Base-by-base conservation (phyloP, 2,888 invertebrate species). In the Bombylius discolor region DNA sequence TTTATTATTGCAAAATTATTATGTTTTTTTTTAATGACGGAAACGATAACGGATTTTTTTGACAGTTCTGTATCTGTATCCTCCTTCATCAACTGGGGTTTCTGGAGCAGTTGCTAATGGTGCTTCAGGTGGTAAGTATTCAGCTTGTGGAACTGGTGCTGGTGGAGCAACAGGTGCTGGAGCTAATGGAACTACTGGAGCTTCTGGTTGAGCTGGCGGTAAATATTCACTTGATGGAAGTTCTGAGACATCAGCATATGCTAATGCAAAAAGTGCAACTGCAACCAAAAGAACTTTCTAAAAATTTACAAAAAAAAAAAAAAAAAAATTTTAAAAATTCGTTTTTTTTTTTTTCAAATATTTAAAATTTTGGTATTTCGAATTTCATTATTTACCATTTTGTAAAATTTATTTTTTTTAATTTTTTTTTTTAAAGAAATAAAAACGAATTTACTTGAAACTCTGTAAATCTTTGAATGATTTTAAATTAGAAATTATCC, bases 221-320 rank as follows among this genome's bases (percentile, higher is more conserved):
- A 53, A 48, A 47, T 53, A 53, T 48, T 53, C 53, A 39, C 13
- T 39, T 39, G 48, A 42, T 48, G 53, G 53, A 9, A 53, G 48
- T 14, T 53, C 53, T 5, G 47, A 47, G 32, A 53, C 53, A 44
- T 53, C 53, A 42, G 9, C 39, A 11, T 42, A 42, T 1, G 39
- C 39, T 1, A 42, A 42, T 42, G 39, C 39, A 42, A 42, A 42
- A 11, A 42, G 3, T 42, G 11, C 39, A 42, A 42, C 39, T 4
- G 11, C 9, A 11, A 42, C 39, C 11, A 42, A 11, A 42, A 42
- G 4, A 11, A 11, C 11, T 42, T 5, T 42, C 39, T 42, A 11
- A 8, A 42, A 11, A 23, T 23, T 23, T 23, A 23, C 8, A 42
- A 42, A 11, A 42, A 42, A 42, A 42, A 42, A 11, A 23, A 23